phyloP scores from a whole-genome alignment of 2,797 vertebrate species.

The Pseudomugil gertrudae region DNA sequence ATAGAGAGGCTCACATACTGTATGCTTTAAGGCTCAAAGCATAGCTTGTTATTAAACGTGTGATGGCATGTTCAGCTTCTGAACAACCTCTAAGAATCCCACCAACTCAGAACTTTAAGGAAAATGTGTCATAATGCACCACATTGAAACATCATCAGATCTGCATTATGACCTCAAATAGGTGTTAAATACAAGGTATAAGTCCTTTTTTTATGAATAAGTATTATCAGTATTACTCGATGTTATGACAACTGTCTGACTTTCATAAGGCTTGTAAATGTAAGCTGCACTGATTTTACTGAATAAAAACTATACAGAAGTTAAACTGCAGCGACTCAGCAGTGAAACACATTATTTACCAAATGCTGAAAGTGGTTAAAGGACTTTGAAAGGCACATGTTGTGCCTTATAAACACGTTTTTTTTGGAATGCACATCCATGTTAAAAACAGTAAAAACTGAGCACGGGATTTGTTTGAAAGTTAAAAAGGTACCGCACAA shows the following conservation, averaged over 20 bases:
- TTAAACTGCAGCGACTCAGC: not conserved
- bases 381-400: no score
- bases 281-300: not conserved
- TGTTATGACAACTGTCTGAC: not conserved
- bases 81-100: conserved; percentile 21
- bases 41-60: conserved; percentile 38
- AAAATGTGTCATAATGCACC: not conserved
- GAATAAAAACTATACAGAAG: not conserved
- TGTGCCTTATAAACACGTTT: no score
- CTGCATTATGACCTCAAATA: not conserved
- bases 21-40: conserved; percentile 13
- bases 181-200: not conserved
- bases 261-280: not conserved
- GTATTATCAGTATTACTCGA: not conserved
- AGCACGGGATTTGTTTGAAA: no score
- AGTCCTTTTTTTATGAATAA: no score
- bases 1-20: conserved; percentile 13
- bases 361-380: not conserved
- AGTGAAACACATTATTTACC: not conserved
- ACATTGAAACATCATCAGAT: not conserved
- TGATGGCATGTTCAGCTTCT: conserved; percentile 30
- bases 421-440: not conserved
- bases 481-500: not conserved
- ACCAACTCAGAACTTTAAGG: conserved; percentile 6
- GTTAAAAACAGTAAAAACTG: no score